Base-by-base conservation (phyloP, 2,113 vertebrate species). In the Oncorhynchus kisutch region DNA sequence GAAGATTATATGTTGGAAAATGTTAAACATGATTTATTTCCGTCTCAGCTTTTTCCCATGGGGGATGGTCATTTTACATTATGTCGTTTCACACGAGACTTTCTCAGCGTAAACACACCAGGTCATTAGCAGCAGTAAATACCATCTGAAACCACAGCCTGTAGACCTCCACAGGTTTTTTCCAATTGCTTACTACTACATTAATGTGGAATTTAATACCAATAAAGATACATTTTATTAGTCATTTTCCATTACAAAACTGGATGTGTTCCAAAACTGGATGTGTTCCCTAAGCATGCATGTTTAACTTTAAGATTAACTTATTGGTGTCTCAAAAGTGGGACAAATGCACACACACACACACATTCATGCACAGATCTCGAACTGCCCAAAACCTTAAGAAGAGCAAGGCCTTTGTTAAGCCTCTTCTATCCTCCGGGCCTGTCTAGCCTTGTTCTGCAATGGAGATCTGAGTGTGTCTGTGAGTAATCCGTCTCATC, bases 191-290 rank as follows among this genome's bases (percentile, higher is more conserved):
- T 54, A 79, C 51, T 34, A 59, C 71, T 24, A 25, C 18, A 76
- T 79, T 73, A 48, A 62, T 62, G 72, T 72, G 76, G 31, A 24
- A 70, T 70, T 45, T 70, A 45, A 45, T 22, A 70, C 48, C 78
- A 78, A 29, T 82, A 82, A 81, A 83, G 72, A 57, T 1, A n/a
- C 78, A 67, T 64, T 73, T 75, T 76, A 27, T 45, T 45, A 11
- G 13, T 54, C 65, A 29, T 81, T 76, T 78, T 84, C 82, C 78
- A 82, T 77, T 74, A 72, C 73, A 51, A 11, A 74, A 60, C 3
- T 49, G 20, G 1, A 70, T 22, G 16, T 5, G 31, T 67, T 67
- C 14, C 27, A 16, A n/a, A n/a, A n/a, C n/a, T n/a, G n/a, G n/a
- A n/a, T n/a, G n/a, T 68, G 27, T 27, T 20, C 22, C 16, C 8